Percentiles rank a stretch among this genome's conserved stretches.
Conservation (phyloP, 1,140 invertebrate genomes). For the Stegodyphus mimosarum region DNA sequence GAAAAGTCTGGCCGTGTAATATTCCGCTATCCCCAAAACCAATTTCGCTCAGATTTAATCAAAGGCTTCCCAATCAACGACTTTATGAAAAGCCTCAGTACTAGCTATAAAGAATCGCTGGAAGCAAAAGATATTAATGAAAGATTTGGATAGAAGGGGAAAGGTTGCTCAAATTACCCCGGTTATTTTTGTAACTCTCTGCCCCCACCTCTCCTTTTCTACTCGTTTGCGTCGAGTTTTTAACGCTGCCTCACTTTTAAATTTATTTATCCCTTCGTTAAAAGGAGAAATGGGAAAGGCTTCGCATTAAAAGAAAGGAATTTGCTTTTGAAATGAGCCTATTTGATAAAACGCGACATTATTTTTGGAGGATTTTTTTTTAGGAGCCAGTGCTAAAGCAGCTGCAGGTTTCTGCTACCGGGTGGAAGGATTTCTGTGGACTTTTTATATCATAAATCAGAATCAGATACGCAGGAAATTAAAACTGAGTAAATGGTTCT, state of each 20-base stretch:
- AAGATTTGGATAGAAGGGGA: not conserved
- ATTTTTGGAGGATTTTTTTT: not conserved
- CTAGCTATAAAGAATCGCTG: not conserved
- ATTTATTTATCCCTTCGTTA: not conserved
- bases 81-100: not conserved
- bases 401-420: too few relatives aligned
- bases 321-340: not conserved
- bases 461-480: too few relatives aligned
- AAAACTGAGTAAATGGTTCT: too few relatives aligned
- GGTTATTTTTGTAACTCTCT: not conserved
- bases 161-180: not conserved
- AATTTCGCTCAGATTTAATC: conserved; percentile 43
- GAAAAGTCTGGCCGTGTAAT: not conserved
- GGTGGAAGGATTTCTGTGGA: too few relatives aligned
- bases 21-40: not conserved
- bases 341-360: not conserved
- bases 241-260: too few relatives aligned
- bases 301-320: not conserved
- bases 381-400: too few relatives aligned
- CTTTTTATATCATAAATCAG: too few relatives aligned
- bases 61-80: conserved; percentile 20
- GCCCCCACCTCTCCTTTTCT: not conserved
- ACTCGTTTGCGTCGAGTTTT: too few relatives aligned
- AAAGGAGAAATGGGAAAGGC: not conserved
- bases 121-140: conserved; percentile 29